These are phyloP conservation scores for Neostethus bicornis DNA, from an alignment of 2,797 vertebrate species.

Conservation along the genomic window DNA sequence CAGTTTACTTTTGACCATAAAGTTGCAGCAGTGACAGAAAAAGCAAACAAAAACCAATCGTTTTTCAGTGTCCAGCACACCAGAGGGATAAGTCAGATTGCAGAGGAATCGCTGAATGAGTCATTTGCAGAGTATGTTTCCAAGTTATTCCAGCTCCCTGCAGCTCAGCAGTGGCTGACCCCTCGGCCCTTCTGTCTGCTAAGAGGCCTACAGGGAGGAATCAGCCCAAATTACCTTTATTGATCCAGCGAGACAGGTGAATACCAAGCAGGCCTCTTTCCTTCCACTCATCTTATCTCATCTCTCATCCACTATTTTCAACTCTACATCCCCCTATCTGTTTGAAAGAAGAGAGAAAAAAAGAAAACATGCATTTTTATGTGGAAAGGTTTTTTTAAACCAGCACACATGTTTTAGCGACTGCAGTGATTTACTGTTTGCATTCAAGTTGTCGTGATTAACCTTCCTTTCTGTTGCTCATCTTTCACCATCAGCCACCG, in stretches of 20 bases:
- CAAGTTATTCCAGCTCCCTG: constrained; percentile 79
- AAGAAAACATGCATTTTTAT: constrained; percentile 37
- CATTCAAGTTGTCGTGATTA: constrained; percentile 64
- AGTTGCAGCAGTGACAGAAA: constrained; percentile 2
- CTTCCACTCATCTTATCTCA: constrained; percentile 60
- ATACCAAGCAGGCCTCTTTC: constrained; percentile 77
- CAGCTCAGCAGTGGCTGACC: constrained; percentile 78
- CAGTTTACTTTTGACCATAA: not conserved
- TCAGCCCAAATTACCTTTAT: constrained; percentile 82
- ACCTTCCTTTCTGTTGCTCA: constrained; percentile 60
- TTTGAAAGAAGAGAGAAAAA: constrained; percentile 34
- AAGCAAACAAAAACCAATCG: constrained; percentile 1
- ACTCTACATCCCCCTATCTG: constrained; percentile 41
- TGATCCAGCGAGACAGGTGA: constrained; percentile 82
- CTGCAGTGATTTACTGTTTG: constrained; percentile 65
- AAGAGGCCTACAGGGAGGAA: constrained; percentile 81
- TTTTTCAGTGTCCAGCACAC: constrained; percentile 2
- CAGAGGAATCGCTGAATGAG: constrained; percentile 60
- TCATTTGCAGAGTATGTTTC: constrained; percentile 77
- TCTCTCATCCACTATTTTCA: constrained; percentile 46
- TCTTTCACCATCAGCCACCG: constrained; percentile 44
- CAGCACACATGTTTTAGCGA: constrained; percentile 46
- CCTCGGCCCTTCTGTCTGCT: constrained; percentile 77
- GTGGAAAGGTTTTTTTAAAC: constrained; percentile 31
- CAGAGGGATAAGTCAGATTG: constrained; percentile 14